These are phyloP conservation scores for Alviniconcha marisindica DNA, from an alignment of 1,140 invertebrate species.

Conservation along the genomic window DNA sequence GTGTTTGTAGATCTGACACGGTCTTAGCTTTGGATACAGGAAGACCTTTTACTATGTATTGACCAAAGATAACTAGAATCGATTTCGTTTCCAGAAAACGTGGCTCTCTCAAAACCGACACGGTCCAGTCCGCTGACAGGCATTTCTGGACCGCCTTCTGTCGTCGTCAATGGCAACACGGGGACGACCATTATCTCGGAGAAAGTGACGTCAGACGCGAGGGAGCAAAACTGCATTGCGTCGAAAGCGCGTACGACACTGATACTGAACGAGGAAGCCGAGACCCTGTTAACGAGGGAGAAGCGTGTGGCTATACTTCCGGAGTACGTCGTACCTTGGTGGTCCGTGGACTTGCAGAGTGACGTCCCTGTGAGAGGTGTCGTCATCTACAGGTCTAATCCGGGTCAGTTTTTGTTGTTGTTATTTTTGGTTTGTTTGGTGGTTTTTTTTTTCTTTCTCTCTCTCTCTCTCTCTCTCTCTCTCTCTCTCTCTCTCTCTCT, in stretches of 20 bases:
- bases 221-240: neutral
- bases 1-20: no score
- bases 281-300: neutral
- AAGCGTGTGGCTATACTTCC: neutral
- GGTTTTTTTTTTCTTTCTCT: neutral
- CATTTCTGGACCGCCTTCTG: neutral
- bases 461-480: neutral
- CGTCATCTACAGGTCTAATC: neutral
- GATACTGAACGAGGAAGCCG: neutral
- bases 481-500: neutral
- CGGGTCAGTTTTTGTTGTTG: no score
- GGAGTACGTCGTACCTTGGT: neutral
- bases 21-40: no score
- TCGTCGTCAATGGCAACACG: conserved; percentile 17
- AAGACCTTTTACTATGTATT: no score
- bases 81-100: neutral
- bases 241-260: neutral
- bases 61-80: no score
- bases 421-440: neutral
- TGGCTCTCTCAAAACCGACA: neutral
- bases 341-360: neutral
- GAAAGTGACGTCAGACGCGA: neutral
- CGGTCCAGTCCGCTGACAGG: neutral
- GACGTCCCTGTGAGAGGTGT: neutral
- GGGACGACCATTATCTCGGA: neutral